Conservation (phyloP, 2,888 invertebrate species). For the Bimastos eiseni region DNA sequence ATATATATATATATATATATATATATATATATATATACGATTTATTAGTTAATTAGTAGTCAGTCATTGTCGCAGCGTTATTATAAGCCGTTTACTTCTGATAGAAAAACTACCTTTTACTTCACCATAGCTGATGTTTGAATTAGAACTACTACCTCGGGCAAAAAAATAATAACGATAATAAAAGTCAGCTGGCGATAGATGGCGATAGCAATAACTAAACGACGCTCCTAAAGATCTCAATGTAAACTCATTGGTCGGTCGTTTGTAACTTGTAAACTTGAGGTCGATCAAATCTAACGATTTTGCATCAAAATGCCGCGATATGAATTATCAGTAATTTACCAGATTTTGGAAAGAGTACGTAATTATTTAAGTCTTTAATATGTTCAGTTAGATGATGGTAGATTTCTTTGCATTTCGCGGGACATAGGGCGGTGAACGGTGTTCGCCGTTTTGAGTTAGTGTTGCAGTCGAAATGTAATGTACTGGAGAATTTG, state of each 20-base stretch:
- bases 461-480: neutral
- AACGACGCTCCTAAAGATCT: neutral
- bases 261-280: neutral
- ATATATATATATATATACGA: too few relatives aligned
- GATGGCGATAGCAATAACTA: neutral
- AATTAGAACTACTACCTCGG: too few relatives aligned
- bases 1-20: too few relatives aligned
- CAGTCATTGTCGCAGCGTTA: too few relatives aligned
- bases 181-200: neutral
- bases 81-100: too few relatives aligned
- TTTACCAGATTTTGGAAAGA: constrained; percentile 37
- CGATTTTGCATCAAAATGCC: constrained; percentile 38
- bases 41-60: too few relatives aligned
- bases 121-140: too few relatives aligned
- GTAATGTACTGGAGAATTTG: too few relatives aligned
- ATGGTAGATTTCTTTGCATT: neutral
- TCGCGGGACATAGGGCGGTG: neutral
- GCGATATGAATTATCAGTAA: constrained; percentile 42
- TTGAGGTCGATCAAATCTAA: neutral
- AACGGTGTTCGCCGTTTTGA: neutral
- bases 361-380: constrained; percentile 32
- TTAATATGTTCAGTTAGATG: neutral
- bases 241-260: neutral
- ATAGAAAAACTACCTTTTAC: too few relatives aligned
- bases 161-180: too few relatives aligned